Evolutionary conservation across 2,113 vertebrate species (phyloP).

Genomic region (Ictalurus punctatus): DNA sequence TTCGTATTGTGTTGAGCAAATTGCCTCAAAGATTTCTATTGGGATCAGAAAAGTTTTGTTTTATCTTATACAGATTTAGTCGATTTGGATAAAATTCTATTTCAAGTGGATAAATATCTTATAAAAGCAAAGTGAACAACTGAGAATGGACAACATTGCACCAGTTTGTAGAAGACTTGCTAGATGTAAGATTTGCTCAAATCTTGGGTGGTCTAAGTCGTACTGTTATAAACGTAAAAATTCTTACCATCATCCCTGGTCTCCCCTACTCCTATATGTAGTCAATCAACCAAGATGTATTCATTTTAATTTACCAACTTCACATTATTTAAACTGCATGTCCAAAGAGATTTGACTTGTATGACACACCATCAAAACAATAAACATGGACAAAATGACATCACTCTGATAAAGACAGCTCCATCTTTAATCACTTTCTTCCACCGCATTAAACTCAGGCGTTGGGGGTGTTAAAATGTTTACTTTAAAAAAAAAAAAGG

Average conservation of each 20-base stretch:
- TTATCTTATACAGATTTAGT: not conserved
- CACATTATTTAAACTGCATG: not conserved
- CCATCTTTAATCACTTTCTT: not conserved
- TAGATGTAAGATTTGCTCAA: not conserved
- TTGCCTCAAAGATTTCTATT: not conserved
- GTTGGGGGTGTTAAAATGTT: too few relatives aligned
- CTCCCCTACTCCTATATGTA: not conserved
- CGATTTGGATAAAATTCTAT: not conserved
- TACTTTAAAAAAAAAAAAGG: not conserved
- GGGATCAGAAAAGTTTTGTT: not conserved
- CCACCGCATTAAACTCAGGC: not conserved
- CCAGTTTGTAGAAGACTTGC: not conserved
- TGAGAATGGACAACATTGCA: not conserved
- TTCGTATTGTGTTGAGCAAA: not conserved
- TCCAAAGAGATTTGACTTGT: not conserved
- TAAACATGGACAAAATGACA: not conserved
- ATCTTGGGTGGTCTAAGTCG: not conserved
- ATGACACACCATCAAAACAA: not conserved
- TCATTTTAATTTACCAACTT: not conserved
- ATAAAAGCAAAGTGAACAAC: not conserved
- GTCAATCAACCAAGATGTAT: not conserved
- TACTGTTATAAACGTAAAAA: not conserved
- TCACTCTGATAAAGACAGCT: not conserved
- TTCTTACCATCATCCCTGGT: not conserved
- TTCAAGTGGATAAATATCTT: not conserved